These are phyloP conservation scores for Syngnathus rostellatus DNA, from an alignment of 2,797 vertebrate species.

Conservation along the genomic window DNA sequence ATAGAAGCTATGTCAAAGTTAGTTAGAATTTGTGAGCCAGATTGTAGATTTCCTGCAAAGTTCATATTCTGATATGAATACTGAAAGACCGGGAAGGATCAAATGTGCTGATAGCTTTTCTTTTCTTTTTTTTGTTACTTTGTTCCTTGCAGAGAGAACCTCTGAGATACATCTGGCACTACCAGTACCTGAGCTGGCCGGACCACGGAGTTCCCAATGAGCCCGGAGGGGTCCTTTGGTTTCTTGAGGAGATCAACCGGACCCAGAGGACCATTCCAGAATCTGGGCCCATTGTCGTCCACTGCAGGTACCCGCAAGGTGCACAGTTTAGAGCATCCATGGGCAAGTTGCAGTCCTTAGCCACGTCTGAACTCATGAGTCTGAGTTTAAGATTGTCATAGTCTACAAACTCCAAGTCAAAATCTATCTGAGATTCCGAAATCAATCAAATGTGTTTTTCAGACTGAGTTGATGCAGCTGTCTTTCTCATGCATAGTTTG, in stretches of 20 bases:
- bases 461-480: background rate
- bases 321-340: background rate
- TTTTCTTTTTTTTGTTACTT: background rate
- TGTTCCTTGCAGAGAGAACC: slow-evolving; percentile 64
- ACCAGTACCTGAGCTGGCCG: slow-evolving; percentile 86
- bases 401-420: background rate
- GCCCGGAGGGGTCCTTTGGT: slow-evolving; percentile 78
- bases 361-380: background rate
- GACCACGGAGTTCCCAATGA: slow-evolving; percentile 84
- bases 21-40: no score
- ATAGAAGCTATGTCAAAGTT: background rate
- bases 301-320: slow-evolving; percentile 78
- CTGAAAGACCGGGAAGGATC: background rate
- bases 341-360: no score
- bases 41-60: background rate
- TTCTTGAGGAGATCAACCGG: slow-evolving; percentile 79
- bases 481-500: background rate
- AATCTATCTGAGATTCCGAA: background rate
- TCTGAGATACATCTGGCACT: slow-evolving; percentile 76
- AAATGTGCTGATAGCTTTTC: background rate
- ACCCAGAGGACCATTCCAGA: slow-evolving; percentile 71
- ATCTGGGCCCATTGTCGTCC: slow-evolving; percentile 79
- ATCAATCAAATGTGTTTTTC: background rate
- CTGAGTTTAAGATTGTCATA: no score
- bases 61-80: background rate